These are phyloP conservation scores for Callospermophilus lateralis DNA, from an alignment of 2,113 vertebrate species.

Conservation along the genomic window DNA sequence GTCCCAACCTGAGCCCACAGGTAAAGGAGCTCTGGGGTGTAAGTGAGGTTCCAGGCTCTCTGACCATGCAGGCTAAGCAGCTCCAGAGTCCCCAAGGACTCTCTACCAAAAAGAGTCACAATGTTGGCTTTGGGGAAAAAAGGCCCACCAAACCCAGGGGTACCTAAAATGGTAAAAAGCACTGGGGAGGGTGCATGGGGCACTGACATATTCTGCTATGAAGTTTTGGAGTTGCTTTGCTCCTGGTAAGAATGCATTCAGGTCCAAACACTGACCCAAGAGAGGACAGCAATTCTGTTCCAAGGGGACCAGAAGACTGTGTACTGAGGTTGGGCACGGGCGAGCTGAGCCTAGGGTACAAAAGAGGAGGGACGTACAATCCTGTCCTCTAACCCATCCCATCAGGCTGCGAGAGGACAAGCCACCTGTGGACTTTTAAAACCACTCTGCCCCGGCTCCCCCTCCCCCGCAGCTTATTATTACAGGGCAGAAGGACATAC, in stretches of 20 bases:
- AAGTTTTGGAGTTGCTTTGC: background rate
- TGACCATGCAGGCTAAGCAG: background rate
- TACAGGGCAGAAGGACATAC: constrained; percentile 7
- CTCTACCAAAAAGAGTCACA: background rate
- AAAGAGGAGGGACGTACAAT: accelerated
- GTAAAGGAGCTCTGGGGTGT: no score
- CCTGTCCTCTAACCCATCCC: background rate
- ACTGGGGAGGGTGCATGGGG: no score
- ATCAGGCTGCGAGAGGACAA: background rate
- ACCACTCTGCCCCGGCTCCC: background rate
- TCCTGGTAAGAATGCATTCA: background rate
- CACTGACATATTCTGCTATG: background rate
- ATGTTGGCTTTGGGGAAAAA: background rate
- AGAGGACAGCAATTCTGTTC: background rate
- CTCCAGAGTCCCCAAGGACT: background rate
- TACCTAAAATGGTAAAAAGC: background rate
- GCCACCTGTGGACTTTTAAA: background rate
- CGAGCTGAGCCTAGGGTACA: accelerated
- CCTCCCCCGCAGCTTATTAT: background rate
- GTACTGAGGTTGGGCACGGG: background rate
- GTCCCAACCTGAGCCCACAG: background rate
- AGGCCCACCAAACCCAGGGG: background rate
- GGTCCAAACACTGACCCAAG: background rate
- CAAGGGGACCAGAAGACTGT: background rate
- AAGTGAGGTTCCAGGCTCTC: no score